Percentiles rank a stretch among this genome's conserved stretches.
Evolutionary conservation across 2,113 vertebrate species (phyloP).

Genomic region (Candoia aspera): DNA sequence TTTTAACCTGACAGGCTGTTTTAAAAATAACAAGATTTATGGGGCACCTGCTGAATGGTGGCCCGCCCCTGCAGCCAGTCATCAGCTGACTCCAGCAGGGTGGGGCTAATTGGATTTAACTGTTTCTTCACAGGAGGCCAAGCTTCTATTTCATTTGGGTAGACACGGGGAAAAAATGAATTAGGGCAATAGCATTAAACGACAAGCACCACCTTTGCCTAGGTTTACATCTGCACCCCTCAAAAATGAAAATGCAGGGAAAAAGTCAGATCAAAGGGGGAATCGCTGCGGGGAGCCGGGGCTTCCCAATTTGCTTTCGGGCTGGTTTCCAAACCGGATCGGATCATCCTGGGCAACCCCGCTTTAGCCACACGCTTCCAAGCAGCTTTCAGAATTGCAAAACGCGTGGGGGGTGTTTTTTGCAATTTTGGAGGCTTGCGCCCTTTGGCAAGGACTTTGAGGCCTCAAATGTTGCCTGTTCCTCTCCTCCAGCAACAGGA

Average conservation of each 20-base stretch:
- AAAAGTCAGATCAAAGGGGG: too few species aligned
- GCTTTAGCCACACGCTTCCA: background rate
- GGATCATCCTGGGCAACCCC: background rate
- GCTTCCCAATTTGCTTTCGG: too few species aligned
- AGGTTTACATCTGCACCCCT: background rate
- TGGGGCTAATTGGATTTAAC: background rate
- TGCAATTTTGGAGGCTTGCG: too few species aligned
- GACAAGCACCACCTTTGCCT: background rate
- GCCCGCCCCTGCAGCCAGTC: background rate
- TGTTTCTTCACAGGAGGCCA: background rate
- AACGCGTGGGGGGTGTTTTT: too few species aligned
- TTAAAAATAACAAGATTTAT: background rate
- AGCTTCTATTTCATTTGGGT: background rate
- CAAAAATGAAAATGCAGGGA: background rate
- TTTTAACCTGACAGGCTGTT: background rate
- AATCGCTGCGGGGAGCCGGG: too few species aligned
- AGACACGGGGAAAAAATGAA: background rate
- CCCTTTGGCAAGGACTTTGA: background rate
- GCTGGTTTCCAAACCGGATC: background rate
- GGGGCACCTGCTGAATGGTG: background rate
- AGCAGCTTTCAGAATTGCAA: background rate
- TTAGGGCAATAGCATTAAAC: background rate
- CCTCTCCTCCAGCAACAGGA: slow-evolving; percentile 71
- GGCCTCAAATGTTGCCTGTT: background rate
- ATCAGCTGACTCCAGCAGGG: background rate